Conservation (phyloP, 1,140 invertebrate species). For the Antheraea mylitta region DNA sequence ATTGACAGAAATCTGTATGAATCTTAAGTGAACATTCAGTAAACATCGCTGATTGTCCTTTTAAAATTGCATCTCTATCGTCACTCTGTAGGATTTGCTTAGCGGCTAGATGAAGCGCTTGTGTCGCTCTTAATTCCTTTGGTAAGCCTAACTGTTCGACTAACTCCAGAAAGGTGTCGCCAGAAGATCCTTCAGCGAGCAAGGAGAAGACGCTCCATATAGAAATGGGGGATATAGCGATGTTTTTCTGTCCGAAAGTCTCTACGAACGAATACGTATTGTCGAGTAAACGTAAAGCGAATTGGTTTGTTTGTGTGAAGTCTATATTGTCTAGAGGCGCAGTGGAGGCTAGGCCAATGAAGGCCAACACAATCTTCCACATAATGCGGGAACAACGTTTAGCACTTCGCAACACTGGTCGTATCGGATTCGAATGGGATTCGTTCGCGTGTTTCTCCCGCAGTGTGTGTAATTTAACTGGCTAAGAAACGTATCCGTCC, state of each 20-base stretch:
- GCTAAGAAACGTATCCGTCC: slow-evolving; percentile 46
- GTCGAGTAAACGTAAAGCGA: slow-evolving; percentile 54
- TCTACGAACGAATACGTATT: slow-evolving; percentile 60
- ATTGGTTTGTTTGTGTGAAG: slow-evolving; percentile 54
- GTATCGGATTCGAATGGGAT: slow-evolving; percentile 52
- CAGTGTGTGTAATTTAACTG: slow-evolving; percentile 53
- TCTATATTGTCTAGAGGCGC: slow-evolving; percentile 40
- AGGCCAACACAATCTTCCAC: slow-evolving; percentile 46
- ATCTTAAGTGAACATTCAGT: slow-evolving; percentile 48
- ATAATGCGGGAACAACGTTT: slow-evolving; percentile 35
- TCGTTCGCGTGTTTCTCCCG: slow-evolving; percentile 37
- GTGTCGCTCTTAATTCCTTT: slow-evolving; percentile 50
- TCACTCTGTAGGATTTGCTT: slow-evolving; percentile 40
- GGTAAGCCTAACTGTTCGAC: slow-evolving; percentile 67
- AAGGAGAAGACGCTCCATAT: slow-evolving; percentile 77
- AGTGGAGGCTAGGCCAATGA: slow-evolving; percentile 42
- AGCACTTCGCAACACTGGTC: slow-evolving; percentile 47
- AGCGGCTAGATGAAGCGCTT: slow-evolving; percentile 48
- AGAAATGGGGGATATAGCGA: slow-evolving; percentile 72
- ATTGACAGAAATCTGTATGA: slow-evolving; percentile 62
- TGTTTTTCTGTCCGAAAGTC: slow-evolving; percentile 53
- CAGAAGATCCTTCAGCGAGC: slow-evolving; percentile 74
- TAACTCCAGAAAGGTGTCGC: slow-evolving; percentile 72
- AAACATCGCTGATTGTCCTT: slow-evolving; percentile 55
- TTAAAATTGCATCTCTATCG: slow-evolving; percentile 46